Evolutionary conservation across 2,113 vertebrate species (phyloP).

Genomic region (Mesembrinibis cayennensis): DNA sequence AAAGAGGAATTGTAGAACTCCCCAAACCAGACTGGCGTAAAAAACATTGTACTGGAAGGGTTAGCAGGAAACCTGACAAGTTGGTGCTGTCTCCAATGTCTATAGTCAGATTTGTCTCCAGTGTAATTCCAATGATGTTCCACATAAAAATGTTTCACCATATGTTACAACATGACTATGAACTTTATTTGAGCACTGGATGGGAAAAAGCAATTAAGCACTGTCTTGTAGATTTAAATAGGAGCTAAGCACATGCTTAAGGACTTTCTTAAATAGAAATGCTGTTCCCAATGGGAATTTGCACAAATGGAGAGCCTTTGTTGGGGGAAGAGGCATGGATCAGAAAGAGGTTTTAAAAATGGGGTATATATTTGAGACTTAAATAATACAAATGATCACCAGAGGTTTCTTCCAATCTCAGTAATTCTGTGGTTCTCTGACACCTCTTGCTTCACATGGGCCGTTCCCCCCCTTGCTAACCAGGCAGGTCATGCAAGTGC

Average conservation of each 20-base stretch:
- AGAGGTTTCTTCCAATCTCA: not conserved
- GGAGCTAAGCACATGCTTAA: slow-evolving; percentile 22
- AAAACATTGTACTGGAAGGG: not conserved
- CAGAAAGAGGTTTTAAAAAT: not conserved
- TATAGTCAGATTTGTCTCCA: not conserved
- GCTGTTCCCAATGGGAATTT: not conserved
- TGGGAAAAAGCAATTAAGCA: slow-evolving; percentile 54
- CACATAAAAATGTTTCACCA: not conserved
- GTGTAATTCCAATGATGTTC: not conserved
- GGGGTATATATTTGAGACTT: not conserved
- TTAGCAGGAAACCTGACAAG: slow-evolving; percentile 3
- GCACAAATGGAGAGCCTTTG: not conserved
- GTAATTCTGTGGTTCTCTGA: not conserved
- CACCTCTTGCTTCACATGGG: not conserved
- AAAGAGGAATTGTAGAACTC: slow-evolving; percentile 9
- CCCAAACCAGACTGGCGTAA: not conserved
- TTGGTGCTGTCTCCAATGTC: not conserved
- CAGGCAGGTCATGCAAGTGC: not conserved
- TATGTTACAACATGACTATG: slow-evolving; percentile 12
- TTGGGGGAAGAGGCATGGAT: not conserved
- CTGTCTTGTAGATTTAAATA: slow-evolving; percentile 35
- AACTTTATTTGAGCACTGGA: slow-evolving; percentile 9
- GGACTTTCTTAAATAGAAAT: not conserved
- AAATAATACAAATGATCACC: not conserved
- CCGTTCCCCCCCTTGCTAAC: not conserved